Conservation (phyloP, 2,888 invertebrate genomes). For the Philereme vetulata region DNA sequence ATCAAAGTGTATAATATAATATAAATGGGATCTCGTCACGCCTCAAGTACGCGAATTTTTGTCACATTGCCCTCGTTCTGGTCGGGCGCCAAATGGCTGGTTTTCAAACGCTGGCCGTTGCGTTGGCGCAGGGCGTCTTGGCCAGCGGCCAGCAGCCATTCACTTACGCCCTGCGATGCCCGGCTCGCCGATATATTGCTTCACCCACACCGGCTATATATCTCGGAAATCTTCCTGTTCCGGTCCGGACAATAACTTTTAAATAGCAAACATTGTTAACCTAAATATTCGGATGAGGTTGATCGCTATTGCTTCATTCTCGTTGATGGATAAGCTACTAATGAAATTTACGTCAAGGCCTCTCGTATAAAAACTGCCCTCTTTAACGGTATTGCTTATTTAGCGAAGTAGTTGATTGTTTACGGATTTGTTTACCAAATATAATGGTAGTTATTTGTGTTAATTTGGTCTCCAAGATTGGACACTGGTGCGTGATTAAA, state of each 20-base stretch:
- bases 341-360: constrained; percentile 26
- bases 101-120: constrained; percentile 46
- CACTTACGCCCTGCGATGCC: constrained; percentile 48
- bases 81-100: constrained; percentile 60
- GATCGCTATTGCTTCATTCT: constrained; percentile 16
- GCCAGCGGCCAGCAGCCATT: constrained; percentile 59
- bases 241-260: constrained; percentile 47
- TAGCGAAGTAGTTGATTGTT: constrained; percentile 16
- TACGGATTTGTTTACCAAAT: constrained; percentile 1
- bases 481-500: constrained; percentile 8
- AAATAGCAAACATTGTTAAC: constrained; percentile 31
- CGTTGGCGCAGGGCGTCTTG: constrained; percentile 46
- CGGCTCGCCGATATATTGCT: constrained; percentile 48
- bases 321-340: constrained; percentile 17
- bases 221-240: constrained; percentile 65
- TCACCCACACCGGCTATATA: constrained; percentile 50
- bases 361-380: constrained; percentile 15
- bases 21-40: constrained; percentile 40
- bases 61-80: constrained; percentile 63
- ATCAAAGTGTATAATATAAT: constrained; percentile 27
- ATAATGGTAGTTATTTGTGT: constrained; percentile 10
- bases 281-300: constrained; percentile 24
- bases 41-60: constrained; percentile 41
- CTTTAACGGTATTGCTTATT: constrained; percentile 14
- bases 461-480: constrained; percentile 10